Conservation (phyloP, 2,888 invertebrate genomes). For the Cecidostiba fungosa region DNA sequence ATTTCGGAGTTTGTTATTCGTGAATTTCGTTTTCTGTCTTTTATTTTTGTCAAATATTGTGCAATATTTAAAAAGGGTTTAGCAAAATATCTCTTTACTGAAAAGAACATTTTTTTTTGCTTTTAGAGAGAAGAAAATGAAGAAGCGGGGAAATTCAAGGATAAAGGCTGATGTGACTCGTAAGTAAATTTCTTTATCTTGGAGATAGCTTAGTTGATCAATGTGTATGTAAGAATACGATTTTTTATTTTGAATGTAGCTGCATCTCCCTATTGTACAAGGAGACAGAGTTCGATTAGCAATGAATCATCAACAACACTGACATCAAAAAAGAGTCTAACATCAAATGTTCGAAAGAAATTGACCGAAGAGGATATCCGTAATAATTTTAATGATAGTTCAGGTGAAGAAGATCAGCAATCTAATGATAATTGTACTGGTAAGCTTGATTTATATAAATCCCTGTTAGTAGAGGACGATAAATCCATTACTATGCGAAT, state of each 20-base stretch:
- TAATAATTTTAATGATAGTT: neutral
- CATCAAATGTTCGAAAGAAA: neutral
- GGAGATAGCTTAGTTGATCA: neutral
- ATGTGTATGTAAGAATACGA: neutral
- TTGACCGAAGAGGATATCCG: conserved; percentile 4
- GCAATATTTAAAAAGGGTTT: no score
- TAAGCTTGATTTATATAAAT: neutral
- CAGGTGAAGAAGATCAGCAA: conserved; percentile 3
- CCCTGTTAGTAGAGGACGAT: neutral
- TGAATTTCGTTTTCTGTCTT: no score
- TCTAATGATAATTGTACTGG: conserved; percentile 25
- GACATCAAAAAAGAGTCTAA: neutral
- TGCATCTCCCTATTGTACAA: neutral
- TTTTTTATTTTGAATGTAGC: neutral
- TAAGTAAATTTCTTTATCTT: neutral
- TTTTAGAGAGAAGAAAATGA: conserved; percentile 8
- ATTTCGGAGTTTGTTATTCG: no score
- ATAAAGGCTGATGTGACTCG: neutral
- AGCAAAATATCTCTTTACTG: neutral
- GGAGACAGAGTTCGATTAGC: neutral
- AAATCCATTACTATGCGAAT: neutral
- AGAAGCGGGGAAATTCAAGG: neutral
- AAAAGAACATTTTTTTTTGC: neutral
- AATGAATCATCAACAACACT: neutral
- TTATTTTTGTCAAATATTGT: no score